Conservation (phyloP, 2,113 vertebrate genomes). For the Chinchilla lanigera region DNA sequence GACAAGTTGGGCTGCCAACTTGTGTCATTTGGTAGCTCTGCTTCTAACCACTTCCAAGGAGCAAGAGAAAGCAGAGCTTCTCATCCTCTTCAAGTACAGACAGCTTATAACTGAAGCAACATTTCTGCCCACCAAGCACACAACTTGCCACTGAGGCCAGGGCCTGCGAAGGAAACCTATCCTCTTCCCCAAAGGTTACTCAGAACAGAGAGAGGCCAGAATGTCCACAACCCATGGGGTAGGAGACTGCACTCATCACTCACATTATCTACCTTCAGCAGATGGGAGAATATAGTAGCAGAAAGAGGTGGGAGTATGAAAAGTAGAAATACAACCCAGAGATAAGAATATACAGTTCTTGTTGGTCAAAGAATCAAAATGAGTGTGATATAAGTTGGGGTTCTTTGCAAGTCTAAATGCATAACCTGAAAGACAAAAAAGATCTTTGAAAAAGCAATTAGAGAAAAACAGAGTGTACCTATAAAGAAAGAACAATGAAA, state of each 20-base stretch:
- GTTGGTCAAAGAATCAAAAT: background rate
- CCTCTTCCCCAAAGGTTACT: background rate
- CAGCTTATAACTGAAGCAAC: background rate
- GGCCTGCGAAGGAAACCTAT: background rate
- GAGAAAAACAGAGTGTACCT: background rate
- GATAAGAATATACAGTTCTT: background rate
- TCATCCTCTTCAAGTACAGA: background rate
- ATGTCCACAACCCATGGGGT: background rate
- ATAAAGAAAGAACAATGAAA: background rate
- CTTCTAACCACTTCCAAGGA: background rate
- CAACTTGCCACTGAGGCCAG: background rate
- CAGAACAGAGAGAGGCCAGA: background rate
- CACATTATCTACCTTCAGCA: background rate
- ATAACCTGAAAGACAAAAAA: background rate
- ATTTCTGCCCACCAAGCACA: background rate
- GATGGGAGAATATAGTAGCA: background rate
- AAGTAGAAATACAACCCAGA: background rate
- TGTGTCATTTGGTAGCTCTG: background rate
- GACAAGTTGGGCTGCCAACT: background rate
- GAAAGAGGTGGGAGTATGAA: background rate
- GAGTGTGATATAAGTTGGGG: background rate
- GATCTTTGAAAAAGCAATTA: background rate
- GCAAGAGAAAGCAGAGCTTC: background rate
- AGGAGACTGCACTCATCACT: accelerated
- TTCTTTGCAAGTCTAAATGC: background rate